Evolutionary conservation across 2,113 vertebrate genomes (phyloP).

Genomic region (Ornithorhynchus anatinus): DNA sequence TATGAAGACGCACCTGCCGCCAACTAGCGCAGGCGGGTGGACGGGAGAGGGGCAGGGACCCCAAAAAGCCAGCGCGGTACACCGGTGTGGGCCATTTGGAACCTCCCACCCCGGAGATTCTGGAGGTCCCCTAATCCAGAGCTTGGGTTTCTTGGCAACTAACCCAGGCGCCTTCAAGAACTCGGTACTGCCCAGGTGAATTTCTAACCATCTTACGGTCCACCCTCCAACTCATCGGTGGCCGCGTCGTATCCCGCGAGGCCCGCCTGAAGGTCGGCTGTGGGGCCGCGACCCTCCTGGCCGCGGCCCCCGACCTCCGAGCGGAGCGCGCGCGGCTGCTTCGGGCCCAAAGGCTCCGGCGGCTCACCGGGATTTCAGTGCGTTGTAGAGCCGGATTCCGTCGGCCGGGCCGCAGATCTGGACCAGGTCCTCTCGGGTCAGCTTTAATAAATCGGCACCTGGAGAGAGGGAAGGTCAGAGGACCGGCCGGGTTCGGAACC

Average conservation of each 20-base stretch:
- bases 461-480: conserved; percentile 10
- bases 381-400: conserved; percentile 92
- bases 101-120: conserved; percentile 26
- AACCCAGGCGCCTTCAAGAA: conserved; percentile 35
- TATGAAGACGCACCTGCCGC: conserved; percentile 47
- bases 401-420: conserved; percentile 94
- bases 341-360: not conserved
- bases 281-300: too few relatives aligned
- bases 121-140: conserved; percentile 39
- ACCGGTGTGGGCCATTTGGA: not conserved
- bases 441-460: conserved; percentile 96
- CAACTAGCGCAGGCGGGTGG: conserved; percentile 40
- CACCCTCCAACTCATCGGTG: conserved; percentile 31
- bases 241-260: conserved; percentile 18
- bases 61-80: conserved; percentile 2
- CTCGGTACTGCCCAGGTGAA: conserved; percentile 19
- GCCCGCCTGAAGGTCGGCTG: conserved; percentile 33
- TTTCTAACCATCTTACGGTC: conserved; percentile 27
- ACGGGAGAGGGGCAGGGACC: not conserved
- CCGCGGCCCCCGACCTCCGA: not conserved
- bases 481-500: too few relatives aligned
- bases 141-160: conserved; percentile 51
- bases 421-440: conserved; percentile 91
- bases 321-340: not conserved
- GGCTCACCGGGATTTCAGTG: conserved; percentile 89